These are phyloP conservation scores for Sebastes iracundus DNA, from an alignment of 2,797 vertebrate genomes.

Conservation along the genomic window DNA sequence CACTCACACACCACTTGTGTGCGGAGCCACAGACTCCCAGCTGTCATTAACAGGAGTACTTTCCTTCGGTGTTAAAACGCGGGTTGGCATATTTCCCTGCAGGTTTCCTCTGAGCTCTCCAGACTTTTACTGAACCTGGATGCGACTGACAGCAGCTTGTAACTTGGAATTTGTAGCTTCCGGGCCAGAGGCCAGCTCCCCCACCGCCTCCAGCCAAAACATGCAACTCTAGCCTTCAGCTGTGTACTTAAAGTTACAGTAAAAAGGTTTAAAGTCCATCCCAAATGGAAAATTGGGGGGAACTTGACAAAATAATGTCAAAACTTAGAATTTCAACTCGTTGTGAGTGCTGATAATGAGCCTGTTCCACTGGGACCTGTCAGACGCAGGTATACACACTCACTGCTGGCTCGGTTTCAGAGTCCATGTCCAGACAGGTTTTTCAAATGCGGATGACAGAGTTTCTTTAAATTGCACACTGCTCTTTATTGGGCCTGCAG, in stretches of 20 bases:
- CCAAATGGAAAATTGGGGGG: background rate
- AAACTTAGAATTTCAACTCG: background rate
- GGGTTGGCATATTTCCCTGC: background rate
- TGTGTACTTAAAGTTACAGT: background rate
- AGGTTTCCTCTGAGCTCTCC: conserved; percentile 3
- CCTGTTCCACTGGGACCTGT: background rate
- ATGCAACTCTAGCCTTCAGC: conserved; percentile 15
- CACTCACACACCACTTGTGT: background rate
- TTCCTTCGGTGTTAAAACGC: background rate
- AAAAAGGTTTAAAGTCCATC: conserved; percentile 3
- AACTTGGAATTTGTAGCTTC: conserved; percentile 43
- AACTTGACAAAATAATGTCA: background rate
- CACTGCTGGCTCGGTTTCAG: background rate
- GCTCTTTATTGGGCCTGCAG: background rate
- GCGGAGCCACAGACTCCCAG: background rate
- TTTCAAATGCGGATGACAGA: background rate
- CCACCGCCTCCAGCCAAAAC: conserved; percentile 29
- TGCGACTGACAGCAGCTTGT: conserved; percentile 41
- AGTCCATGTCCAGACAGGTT: background rate
- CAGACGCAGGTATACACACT: background rate
- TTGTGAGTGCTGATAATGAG: conserved; percentile 7
- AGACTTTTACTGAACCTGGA: conserved; percentile 19
- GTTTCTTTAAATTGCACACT: background rate
- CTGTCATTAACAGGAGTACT: conserved; percentile 24
- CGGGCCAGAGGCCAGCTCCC: conserved; percentile 21